Evolutionary conservation across 2,888 invertebrate species (phyloP).

Genomic region (Diachrysia chrysitis): DNA sequence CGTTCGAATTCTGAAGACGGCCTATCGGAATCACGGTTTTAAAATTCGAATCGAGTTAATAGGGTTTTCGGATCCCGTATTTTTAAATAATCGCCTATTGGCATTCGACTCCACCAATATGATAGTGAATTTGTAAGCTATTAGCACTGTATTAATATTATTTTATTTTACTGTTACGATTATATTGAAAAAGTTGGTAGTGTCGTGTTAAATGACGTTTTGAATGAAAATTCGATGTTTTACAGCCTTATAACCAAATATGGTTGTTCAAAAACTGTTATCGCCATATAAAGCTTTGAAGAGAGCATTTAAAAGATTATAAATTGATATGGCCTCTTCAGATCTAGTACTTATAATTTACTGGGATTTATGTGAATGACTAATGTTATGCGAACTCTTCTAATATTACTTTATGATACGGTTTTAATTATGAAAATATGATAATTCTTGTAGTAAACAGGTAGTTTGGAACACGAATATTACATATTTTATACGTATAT

Average conservation of each 20-base stretch:
- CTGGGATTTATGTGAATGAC: constrained; percentile 15
- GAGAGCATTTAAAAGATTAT: constrained; percentile 28
- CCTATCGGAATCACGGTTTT: constrained; percentile 41
- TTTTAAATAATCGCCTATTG: constrained; percentile 47
- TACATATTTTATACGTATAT: too few relatives aligned
- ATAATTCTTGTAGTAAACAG: background rate
- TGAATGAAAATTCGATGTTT: constrained; percentile 29
- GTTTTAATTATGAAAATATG: constrained; percentile 3
- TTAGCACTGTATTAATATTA: constrained; percentile 49
- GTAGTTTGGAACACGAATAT: background rate
- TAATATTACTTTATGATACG: background rate
- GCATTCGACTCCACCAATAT: constrained; percentile 31
- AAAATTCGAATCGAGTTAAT: constrained; percentile 44
- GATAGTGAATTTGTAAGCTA: constrained; percentile 38
- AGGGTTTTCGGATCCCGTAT: constrained; percentile 48
- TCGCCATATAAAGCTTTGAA: constrained; percentile 16
- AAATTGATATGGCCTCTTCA: constrained; percentile 24
- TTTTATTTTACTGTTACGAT: constrained; percentile 40
- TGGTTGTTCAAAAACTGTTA: background rate
- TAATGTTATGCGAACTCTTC: constrained; percentile 1
- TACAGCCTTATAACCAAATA: constrained; percentile 13
- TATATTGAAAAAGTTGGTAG: constrained; percentile 13
- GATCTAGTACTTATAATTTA: constrained; percentile 27
- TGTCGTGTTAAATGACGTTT: constrained; percentile 37
- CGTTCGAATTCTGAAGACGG: constrained; percentile 27